Conservation (phyloP, 2,113 vertebrate genomes). For the Sisor rabdophorus region DNA sequence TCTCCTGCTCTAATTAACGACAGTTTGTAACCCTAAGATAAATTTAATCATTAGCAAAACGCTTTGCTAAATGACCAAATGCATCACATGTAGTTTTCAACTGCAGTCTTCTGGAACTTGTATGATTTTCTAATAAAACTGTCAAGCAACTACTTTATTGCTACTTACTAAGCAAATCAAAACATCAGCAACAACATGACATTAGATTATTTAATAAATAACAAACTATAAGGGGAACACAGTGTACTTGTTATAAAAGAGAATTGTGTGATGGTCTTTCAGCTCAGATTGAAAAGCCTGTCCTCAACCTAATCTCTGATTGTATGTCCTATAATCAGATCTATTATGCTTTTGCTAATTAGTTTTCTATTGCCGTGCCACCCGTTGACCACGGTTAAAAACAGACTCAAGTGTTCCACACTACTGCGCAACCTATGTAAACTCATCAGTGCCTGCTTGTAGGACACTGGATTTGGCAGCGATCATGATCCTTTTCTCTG, state of each 20-base stretch:
- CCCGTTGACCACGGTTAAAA: conserved; percentile 25
- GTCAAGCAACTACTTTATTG: conserved; percentile 27
- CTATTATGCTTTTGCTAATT: conserved; percentile 43
- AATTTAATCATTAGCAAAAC: conserved; percentile 41
- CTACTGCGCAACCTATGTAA: conserved; percentile 35
- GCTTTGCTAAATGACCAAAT: conserved; percentile 36
- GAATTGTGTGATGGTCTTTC: conserved; percentile 27
- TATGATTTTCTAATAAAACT: conserved; percentile 21
- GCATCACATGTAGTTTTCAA: neutral
- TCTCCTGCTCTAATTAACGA: conserved; percentile 36
- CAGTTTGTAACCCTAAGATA: conserved; percentile 52
- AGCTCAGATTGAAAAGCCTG: conserved; percentile 32
- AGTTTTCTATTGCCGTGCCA: conserved; percentile 37
- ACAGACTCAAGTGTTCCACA: conserved; percentile 18
- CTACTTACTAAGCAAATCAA: neutral
- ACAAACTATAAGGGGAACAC: conserved; percentile 19
- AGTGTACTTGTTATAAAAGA: neutral
- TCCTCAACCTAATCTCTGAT: conserved; percentile 2
- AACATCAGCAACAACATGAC: conserved; percentile 18
- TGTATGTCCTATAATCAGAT: neutral
- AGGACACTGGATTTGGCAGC: conserved; percentile 30
- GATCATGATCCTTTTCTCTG: conserved; percentile 35
- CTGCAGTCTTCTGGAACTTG: conserved; percentile 23
- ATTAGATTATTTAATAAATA: conserved; percentile 37
- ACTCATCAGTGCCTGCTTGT: conserved; percentile 26